These are phyloP conservation scores for Malurus leucopterus DNA, from an alignment of 2,797 vertebrate species.

Conservation along the genomic window DNA sequence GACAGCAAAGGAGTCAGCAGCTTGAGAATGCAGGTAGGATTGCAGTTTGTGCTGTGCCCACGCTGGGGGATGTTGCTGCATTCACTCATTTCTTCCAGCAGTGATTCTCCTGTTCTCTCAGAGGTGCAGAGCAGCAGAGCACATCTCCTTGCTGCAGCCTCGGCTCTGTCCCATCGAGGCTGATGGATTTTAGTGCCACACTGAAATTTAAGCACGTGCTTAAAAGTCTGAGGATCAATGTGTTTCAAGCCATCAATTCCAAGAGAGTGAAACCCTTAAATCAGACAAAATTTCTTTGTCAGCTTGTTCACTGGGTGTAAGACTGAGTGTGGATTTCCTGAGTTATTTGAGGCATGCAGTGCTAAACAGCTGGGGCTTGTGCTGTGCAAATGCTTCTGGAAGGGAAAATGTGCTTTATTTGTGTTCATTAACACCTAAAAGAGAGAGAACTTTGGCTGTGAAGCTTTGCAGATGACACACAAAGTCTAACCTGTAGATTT, in stretches of 20 bases:
- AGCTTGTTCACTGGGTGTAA: background rate
- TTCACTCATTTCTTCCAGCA: background rate
- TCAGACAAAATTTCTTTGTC: background rate
- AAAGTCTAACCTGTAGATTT: background rate
- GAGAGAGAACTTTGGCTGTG: background rate
- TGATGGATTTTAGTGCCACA: background rate
- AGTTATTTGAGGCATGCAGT: background rate
- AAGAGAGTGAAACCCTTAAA: background rate
- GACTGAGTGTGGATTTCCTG: background rate
- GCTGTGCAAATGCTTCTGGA: background rate
- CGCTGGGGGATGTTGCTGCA: accelerated
- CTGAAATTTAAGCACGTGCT: background rate
- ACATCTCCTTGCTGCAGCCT: background rate
- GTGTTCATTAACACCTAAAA: background rate
- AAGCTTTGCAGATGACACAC: background rate
- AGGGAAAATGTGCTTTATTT: background rate
- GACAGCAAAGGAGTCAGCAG: background rate
- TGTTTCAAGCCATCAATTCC: background rate
- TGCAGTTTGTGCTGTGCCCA: background rate
- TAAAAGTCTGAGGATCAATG: background rate
- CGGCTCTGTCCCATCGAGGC: background rate
- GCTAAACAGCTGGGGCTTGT: background rate
- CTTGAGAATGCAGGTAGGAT: background rate
- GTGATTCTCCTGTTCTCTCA: background rate
- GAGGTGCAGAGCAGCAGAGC: background rate